Evolutionary conservation across 2,797 vertebrate genomes (phyloP).

Genomic region (Pseudochromis fuscus): DNA sequence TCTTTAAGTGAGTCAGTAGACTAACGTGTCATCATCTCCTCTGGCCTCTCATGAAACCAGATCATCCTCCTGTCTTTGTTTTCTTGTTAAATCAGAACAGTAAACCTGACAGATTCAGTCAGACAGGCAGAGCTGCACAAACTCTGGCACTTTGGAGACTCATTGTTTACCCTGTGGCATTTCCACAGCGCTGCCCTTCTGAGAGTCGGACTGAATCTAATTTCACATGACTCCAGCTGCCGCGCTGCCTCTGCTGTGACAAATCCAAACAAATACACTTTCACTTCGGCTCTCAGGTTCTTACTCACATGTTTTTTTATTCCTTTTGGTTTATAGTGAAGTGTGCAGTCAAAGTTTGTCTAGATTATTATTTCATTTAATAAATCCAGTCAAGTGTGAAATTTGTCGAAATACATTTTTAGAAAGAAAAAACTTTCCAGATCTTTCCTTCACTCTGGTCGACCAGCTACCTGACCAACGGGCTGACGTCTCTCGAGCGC

Average conservation of each 20-base stretch:
- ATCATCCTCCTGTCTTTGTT: slow-evolving; percentile 6
- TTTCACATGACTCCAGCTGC: slow-evolving; percentile 20
- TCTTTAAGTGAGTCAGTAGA: not conserved
- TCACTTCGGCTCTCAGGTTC: not conserved
- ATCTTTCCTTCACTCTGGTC: slow-evolving; percentile 29
- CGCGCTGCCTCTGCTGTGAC: slow-evolving; percentile 6
- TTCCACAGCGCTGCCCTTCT: slow-evolving; percentile 8
- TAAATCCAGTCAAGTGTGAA: not conserved
- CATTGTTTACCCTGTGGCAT: slow-evolving; percentile 23
- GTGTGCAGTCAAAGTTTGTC: not conserved
- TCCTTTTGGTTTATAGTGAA: not conserved
- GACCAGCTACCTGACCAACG: slow-evolving; percentile 95
- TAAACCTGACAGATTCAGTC: slow-evolving; percentile 1
- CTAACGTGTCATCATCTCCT: not conserved
- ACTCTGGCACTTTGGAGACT: not conserved
- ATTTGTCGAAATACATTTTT: not conserved
- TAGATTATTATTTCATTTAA: not conserved
- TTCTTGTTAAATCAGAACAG: slow-evolving; percentile 17
- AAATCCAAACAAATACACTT: slow-evolving; percentile 15
- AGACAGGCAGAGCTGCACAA: slow-evolving; percentile 1
- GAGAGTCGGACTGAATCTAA: slow-evolving; percentile 33
- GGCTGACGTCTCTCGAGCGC: slow-evolving; percentile 92
- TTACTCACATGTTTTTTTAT: not conserved
- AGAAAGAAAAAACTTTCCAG: no score
- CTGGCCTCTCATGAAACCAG: not conserved